phyloP scores from a whole-genome alignment of 2,113 vertebrate species.

The Centropus bengalensis region DNA sequence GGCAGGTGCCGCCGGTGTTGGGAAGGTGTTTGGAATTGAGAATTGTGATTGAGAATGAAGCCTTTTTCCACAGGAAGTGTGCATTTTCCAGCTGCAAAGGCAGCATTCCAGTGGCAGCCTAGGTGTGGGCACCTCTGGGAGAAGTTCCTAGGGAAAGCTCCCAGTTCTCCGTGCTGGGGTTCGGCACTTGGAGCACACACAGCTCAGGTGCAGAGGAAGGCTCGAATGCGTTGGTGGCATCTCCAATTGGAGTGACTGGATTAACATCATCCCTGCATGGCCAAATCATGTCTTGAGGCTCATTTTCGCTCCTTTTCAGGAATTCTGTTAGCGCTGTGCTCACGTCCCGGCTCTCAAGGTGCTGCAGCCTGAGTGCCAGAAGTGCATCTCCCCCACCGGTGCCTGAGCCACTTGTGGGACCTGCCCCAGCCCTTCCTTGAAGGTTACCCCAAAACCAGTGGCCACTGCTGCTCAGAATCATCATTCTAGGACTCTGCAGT shows the following conservation, averaged over 20 bases:
- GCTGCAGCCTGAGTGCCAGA: too few species aligned
- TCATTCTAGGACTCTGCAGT: too few species aligned
- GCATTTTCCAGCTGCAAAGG: rapidly evolving
- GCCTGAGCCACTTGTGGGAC: too few species aligned
- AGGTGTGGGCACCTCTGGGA: background rate
- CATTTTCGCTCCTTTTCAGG: background rate
- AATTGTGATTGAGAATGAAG: rapidly evolving
- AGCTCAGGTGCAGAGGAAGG: background rate
- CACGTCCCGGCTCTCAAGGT: background rate
- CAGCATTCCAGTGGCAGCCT: rapidly evolving
- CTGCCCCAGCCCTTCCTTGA: too few species aligned
- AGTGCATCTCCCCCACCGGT: too few species aligned
- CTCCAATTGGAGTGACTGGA: too few species aligned
- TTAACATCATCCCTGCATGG: rapidly evolving
- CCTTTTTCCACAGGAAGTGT: background rate
- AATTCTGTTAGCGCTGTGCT: background rate
- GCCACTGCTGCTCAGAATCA: too few species aligned
- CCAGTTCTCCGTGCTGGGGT: rapidly evolving
- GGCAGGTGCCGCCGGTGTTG: background rate
- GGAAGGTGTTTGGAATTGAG: background rate
- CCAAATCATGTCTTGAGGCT: rapidly evolving
- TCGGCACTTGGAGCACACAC: rapidly evolving
- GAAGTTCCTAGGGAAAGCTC: rapidly evolving
- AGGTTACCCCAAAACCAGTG: too few species aligned
- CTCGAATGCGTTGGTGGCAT: background rate